Conservation (phyloP, 2,888 invertebrate species). For the Eupithecia dodoneata region DNA sequence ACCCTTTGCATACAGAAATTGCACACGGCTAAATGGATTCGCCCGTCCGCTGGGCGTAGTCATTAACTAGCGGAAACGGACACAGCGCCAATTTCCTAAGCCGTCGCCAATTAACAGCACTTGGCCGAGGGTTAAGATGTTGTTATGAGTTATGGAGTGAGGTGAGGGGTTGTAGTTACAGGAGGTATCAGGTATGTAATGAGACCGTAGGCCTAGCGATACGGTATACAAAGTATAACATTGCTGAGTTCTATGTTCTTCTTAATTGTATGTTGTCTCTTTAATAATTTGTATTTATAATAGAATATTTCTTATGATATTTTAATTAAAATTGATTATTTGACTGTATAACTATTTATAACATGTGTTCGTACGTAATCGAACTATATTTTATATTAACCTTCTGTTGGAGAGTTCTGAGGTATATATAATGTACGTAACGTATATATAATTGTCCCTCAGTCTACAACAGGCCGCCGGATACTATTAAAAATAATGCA, state of each 20-base stretch:
- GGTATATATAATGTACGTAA: no score
- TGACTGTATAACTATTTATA: no score
- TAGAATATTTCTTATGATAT: no score
- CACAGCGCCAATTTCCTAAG: slow-evolving; percentile 81
- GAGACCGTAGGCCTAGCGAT: neutral
- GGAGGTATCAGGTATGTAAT: slow-evolving; percentile 6
- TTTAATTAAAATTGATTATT: no score
- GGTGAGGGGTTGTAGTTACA: slow-evolving; percentile 1
- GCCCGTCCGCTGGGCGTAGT: slow-evolving; percentile 81
- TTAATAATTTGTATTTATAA: no score
- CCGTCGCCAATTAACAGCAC: slow-evolving; percentile 72
- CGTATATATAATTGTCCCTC: no score
- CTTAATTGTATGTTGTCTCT: no score
- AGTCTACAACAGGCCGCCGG: no score
- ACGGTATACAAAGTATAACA: neutral
- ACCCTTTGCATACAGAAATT: slow-evolving; percentile 79
- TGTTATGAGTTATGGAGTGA: slow-evolving; percentile 41
- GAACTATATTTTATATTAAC: no score
- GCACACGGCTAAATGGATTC: slow-evolving; percentile 80
- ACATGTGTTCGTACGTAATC: no score
- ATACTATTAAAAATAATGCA: no score
- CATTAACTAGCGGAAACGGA: slow-evolving; percentile 82
- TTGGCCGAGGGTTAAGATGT: slow-evolving; percentile 30
- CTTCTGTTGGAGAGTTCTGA: no score
- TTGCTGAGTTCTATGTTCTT: neutral